Evolutionary conservation across 2,888 invertebrate species (phyloP).

Genomic region (Acanthosepion pharaonis): DNA sequence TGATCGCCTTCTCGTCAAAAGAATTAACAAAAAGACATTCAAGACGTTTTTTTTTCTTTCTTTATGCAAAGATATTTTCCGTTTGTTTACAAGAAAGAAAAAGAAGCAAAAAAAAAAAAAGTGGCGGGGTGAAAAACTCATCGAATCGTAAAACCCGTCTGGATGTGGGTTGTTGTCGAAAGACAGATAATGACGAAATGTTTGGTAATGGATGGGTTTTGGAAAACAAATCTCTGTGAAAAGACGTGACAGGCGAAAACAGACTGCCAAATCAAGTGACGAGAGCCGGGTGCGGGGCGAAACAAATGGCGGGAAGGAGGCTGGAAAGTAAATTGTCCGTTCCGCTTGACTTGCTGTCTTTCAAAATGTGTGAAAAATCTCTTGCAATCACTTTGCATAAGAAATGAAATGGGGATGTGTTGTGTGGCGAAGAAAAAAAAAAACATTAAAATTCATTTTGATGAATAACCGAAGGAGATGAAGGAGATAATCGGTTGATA

Average conservation of each 20-base stretch:
- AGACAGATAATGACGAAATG: not conserved
- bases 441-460: conserved; percentile 3
- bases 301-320: not conserved
- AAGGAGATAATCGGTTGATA: not conserved
- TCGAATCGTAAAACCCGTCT: too few relatives aligned
- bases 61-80: not conserved
- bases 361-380: not conserved
- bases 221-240: not conserved
- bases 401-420: not conserved
- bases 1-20: not conserved
- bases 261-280: not conserved
- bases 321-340: not conserved
- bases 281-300: not conserved
- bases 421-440: fast-evolving
- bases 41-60: not conserved
- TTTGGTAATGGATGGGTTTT: not conserved
- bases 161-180: not conserved
- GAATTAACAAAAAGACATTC: not conserved
- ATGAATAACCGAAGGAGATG: not conserved
- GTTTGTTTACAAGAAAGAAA: not conserved
- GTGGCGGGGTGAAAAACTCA: too few relatives aligned
- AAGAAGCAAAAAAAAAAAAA: not conserved
- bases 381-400: not conserved
- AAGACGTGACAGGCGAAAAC: conserved; percentile 33
- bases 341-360: not conserved